Base-by-base conservation (phyloP, 2,888 invertebrate species). In the Pristionchus fissidentatus region DNA sequence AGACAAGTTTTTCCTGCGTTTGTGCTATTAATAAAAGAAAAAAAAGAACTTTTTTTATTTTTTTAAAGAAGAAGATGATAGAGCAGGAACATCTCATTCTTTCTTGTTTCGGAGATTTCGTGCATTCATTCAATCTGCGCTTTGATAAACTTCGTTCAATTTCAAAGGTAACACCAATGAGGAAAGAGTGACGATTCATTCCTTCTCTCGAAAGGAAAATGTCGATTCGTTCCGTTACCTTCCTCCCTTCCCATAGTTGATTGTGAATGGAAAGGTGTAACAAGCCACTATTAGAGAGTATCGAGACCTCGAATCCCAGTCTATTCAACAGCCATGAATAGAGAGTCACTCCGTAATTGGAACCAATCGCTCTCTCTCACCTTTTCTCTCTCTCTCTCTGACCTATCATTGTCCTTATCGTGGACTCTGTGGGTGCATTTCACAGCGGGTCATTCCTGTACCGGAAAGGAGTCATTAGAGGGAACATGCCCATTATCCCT, bases 251-350 rank as follows among this genome's bases (percentile, higher is more conserved):
- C n/a, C n/a, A n/a, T n/a, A n/a, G n/a, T n/a, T n/a, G n/a, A n/a
- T n/a, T n/a, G n/a, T n/a, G n/a, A n/a, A n/a, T n/a, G 66, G 66
- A 66, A 66, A 66, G 66, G 66, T 66, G 66, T 66, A 66, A 66
- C 66, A 66, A 66, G 66, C 66, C 19, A n/a, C 66, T n/a, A 66
- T 66, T 66, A 66, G 62, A n/a, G n/a, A 35, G 35, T 62, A 62
- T 2, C 1, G 32, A 66, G 66, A 66, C 66, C 66, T 66, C 66
- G 66, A 66, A 66, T 38, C 66, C 32, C 66, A 38, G 22, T 38
- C 66, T n/a, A 66, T 66, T 66, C n/a, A 66, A 66, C 38, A 38
- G 66, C 29, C 62, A 19, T 35, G 66, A 66, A 38, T 66, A 19
- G 66, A 38, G 66, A 38, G 66, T 22, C 66, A 66, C n/a, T 7